A percentile compares a stretch with the other conserved stretches of the same genome.
Evolutionary conservation across 1,140 invertebrate species (phyloP).

Genomic region (Maconellicoccus hirsutus): DNA sequence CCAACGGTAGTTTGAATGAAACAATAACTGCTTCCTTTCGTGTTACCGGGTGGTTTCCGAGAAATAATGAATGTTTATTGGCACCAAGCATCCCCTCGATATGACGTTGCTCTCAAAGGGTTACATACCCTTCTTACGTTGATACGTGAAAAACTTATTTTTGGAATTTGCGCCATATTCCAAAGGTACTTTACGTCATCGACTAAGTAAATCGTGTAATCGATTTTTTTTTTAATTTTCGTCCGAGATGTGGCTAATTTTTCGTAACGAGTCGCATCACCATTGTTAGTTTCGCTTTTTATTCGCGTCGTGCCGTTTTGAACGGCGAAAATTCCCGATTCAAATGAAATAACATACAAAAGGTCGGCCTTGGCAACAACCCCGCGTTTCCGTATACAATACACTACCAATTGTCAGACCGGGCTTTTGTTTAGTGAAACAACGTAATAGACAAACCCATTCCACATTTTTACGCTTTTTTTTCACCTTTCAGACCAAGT

Average conservation of each 20-base stretch:
- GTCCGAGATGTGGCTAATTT: too few species aligned
- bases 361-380: conserved; percentile 17
- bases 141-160: too few species aligned
- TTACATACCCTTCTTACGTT: background rate
- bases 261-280: too few species aligned
- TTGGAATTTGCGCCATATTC: too few species aligned
- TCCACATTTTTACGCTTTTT: background rate
- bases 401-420: conserved; percentile 17
- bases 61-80: conserved; percentile 21
- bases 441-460: background rate
- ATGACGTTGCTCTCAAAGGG: background rate
- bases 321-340: conserved; percentile 18
- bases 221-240: too few species aligned
- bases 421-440: conserved; percentile 7
- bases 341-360: conserved; percentile 18
- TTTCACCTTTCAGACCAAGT: background rate
- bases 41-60: conserved; percentile 8
- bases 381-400: conserved; percentile 18
- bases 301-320: background rate
- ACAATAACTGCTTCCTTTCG: conserved; percentile 22
- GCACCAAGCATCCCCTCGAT: conserved; percentile 10
- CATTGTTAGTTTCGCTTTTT: too few species aligned
- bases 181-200: too few species aligned
- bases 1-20: conserved; percentile 6
- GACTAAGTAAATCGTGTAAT: too few species aligned